Base-by-base conservation (phyloP, 2,888 invertebrate genomes). In the Blomia tropicalis region DNA sequence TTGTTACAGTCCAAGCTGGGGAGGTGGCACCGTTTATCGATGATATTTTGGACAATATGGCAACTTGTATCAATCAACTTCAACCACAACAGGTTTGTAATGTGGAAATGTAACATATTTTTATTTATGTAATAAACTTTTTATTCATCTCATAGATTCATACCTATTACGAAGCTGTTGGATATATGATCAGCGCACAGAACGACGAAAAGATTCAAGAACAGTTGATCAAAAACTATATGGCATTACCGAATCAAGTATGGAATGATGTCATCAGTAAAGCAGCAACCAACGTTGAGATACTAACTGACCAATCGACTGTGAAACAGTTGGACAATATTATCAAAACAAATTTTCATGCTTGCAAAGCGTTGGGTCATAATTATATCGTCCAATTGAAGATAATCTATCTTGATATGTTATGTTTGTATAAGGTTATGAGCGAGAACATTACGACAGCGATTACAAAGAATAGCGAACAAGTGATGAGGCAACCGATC, bases 151-250 rank as follows among this genome's bases (percentile, higher is more conserved):
- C 65, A 5, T 65, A 76, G 75, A 82, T 84, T 43, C 95, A 98
- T 74, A 98, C 96, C 56, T 98, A 98, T 77, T 98, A 96, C 75
- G 98, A 98, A 77, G 96, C 98, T 43, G 93, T 98, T 60, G 98
- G 96, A 27, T 89, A 92, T 74, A 96, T 99, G 92, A 96, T 99
- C 72, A 87, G 87, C 72, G 91, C 95, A 51, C 92, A 95, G 76
- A 81, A 85, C 19, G 93, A 96, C 75, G 83, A 84, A 71, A 81
- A 84, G 54, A 82, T 85, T 36, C 95, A 96, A 75, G 93, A 95
- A 74, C 83, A 83, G 67, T 80, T 98, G 43, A 95, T 99, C 72
- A 93, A 95, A 72, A 88, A 91, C 71, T 93, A 96, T 72, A 98
- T 99, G 96, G 77, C 83, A 70, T 78, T 98, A 67, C 98, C 98